Base-by-base conservation (phyloP, 2,888 invertebrate genomes). In the Drosophila subsilvestris region DNA sequence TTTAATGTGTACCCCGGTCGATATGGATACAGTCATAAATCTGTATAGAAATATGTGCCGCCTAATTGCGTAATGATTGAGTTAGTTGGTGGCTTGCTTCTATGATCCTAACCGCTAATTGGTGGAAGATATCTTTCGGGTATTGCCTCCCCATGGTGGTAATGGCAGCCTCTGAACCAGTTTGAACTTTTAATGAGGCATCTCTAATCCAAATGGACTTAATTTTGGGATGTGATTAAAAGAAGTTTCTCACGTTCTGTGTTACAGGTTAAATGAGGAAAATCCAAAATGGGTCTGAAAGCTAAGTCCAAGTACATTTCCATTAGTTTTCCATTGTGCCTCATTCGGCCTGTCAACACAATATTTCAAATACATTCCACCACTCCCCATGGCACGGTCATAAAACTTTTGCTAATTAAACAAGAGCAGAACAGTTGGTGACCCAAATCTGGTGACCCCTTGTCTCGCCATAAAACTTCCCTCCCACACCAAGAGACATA, bases 21-120 rank as follows among this genome's bases (percentile, higher is more conserved):
- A 62, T 53, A 45, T 57, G 56, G 54, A 49, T 56, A 55, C 65
- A 43, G 65, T 47, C 43, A 55, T 75, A 59, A 66, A 66, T 66
- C 66, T 56, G 45, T 18, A 47, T 48, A 44, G 47, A 55, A 66
- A 66, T 58, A 57, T 54, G 49, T 59, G 60, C 70, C 37, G 63
- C 75, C 60, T 87, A 83, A 83, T 83, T 83, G 85, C 87, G 57
- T 85, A 83, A 83, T 85, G 85, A 87, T 83, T 81, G 85, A 82
- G 82, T 78, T 85, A 82, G 87, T 79, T 79, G 73, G 54, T 66
- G 76, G 61, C 37, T 54, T 27, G 60, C 68, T 32, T 76, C 76
- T 79, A 81, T 84, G 83, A 86, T 81, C 84, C 78, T 27, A 63
- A 66, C 79, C 85, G 82, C 85, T 83, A 87, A 82, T 85, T 82